Evolutionary conservation across 2,797 vertebrate species (phyloP), one percentile per base, ranked within the genome.

Genomic region (Rhinatrema bivittatum): DNA sequence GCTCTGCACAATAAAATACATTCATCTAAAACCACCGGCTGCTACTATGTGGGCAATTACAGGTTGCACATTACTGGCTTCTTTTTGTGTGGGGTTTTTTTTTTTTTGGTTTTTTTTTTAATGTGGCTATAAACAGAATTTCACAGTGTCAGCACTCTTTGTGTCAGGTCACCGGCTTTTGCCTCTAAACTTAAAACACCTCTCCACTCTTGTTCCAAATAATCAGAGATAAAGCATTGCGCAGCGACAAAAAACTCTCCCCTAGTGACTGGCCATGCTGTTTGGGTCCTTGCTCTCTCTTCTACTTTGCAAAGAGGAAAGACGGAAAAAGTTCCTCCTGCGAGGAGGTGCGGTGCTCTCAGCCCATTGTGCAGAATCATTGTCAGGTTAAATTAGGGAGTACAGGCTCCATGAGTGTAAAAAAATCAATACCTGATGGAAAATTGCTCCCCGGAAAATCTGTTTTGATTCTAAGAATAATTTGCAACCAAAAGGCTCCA

Each of bases 381-480:
- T 98, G 95, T 98, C 95, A 97, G 90, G 87, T 98, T 97, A 98
- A 98, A 98, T 98, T 98, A 98, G 91, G 87, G 92, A 96, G 88
- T 94, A 98, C 94, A 91, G 90, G 88, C 89, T 93, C 91, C 68
- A 89, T 90, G 90, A 97, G 93, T 98, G 93, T 97, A 97, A 94
- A 95, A 94, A 96, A 98, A 98, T 98, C 95, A 95, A 98, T 98
- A 97, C 91, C 92, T 96, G 93, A 98, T 95, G 94, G 93, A 94
- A 96, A 94, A 97, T 95, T 98, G 93, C 90, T 97, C 93, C 88
- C 90, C 63, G 79, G 92, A 98, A 98, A 98, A 98, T 97, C 92
- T 97, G 94, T 98, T 98, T 95, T 98, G 93, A 98, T 98, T 98
- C 89, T 84, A 96, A 90, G 90, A 97, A 98, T 98, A 97, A 98